Conservation (phyloP, 2,888 invertebrate genomes). For the Euplagia quadripunctaria region DNA sequence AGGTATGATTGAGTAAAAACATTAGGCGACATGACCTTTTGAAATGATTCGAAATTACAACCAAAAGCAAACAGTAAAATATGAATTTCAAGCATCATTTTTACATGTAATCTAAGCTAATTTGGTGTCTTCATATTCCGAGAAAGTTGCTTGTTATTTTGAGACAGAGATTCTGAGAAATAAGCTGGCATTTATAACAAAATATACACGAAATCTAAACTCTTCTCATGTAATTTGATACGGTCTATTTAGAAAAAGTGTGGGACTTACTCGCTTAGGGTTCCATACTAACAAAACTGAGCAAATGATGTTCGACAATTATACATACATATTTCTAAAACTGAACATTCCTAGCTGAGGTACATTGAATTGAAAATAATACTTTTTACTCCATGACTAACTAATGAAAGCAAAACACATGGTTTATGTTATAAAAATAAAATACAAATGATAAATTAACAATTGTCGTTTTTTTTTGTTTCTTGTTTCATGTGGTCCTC, state of each 20-base stretch:
- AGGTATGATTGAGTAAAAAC: neutral
- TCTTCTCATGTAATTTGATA: slow-evolving; percentile 61
- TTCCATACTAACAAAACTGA: neutral
- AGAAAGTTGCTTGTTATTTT: slow-evolving; percentile 50
- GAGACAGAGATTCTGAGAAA: slow-evolving; percentile 51
- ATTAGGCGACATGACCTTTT: neutral
- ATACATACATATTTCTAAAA: neutral
- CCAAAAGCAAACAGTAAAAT: slow-evolving; percentile 20
- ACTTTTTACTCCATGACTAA: too few relatives aligned
- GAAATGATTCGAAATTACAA: slow-evolving; percentile 19
- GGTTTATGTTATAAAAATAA: too few relatives aligned
- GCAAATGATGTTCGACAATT: neutral
- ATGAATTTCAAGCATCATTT: slow-evolving; percentile 25
- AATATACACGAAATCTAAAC: slow-evolving; percentile 61
- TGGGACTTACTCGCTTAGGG: neutral
- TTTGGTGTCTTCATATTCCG: slow-evolving; percentile 28
- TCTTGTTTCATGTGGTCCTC: too few relatives aligned
- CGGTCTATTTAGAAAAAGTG: slow-evolving; percentile 33
- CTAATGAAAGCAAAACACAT: too few relatives aligned
- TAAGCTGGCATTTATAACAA: slow-evolving; percentile 58
- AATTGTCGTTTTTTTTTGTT: too few relatives aligned
- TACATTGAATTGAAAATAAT: too few relatives aligned
- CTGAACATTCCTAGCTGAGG: too few relatives aligned
- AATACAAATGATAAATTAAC: too few relatives aligned
- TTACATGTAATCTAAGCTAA: slow-evolving; percentile 34